phyloP scores from a whole-genome alignment of 92 coral and sea anemone genomes.

The Parazoanthus darwini region DNA sequence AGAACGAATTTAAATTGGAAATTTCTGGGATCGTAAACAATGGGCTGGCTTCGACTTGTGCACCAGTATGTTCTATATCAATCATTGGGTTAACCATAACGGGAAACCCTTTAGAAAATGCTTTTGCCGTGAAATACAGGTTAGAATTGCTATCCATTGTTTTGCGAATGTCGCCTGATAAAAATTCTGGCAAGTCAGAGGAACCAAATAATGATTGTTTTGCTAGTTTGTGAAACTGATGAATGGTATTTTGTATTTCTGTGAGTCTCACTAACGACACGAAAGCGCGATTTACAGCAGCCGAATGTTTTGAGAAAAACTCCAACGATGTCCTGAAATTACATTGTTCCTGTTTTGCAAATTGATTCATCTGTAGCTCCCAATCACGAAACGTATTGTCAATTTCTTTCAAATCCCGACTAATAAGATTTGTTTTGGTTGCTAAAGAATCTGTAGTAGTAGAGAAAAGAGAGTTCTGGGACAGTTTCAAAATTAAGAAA shows the following conservation, averaged over 20 bases:
- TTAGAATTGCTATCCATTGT: neutral
- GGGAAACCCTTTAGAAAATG: neutral
- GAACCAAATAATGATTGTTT: neutral
- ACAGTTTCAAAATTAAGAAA: no score
- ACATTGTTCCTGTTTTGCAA: neutral
- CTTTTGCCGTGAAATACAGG: neutral
- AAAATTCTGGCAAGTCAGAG: neutral
- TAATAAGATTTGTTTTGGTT: conserved; percentile 36
- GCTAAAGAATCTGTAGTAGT: conserved; percentile 28
- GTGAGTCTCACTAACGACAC: neutral
- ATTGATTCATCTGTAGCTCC: neutral
- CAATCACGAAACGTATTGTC: conserved; percentile 1
- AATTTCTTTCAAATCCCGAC: neutral
- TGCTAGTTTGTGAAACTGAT: neutral
- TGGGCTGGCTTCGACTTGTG: conserved; percentile 1
- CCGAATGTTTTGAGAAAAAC: neutral
- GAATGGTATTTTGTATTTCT: conserved; percentile 9
- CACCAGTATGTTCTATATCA: conserved; percentile 15
- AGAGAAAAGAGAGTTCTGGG: no score
- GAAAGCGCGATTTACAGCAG: neutral
- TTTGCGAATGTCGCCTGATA: neutral
- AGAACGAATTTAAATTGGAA: neutral
- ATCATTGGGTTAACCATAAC: conserved; percentile 21
- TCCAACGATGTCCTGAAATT: neutral
- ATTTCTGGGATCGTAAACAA: conserved; percentile 14